Base-by-base conservation (phyloP, 2,888 invertebrate genomes). In the Patella pellucida region DNA sequence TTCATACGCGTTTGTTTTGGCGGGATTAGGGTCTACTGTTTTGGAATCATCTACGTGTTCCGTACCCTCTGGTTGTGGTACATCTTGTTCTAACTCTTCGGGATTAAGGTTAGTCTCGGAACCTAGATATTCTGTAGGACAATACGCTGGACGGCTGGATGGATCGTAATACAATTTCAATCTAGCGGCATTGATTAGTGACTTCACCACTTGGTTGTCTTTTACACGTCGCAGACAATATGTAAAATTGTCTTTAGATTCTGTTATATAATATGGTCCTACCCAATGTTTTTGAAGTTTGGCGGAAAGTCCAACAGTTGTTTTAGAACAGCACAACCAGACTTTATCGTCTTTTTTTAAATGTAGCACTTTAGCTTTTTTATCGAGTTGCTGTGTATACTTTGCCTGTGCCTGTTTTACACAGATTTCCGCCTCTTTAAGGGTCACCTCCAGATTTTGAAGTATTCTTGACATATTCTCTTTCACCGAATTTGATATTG, bases 121-220 rank as follows among this genome's bases (percentile, higher is more conserved):
- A 41, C 41, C 41, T 41, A 41, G 9, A 41, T 41, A 41, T 41
- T 41, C 41, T 41, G 41, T 41, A 23, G 19, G 62, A 62, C 2
- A 23, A 62, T 62, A 23, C 12, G 23, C 23, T 62, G 62, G 62
- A 0, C 62, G 19, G 23, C 12, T 62, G 19, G 19, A 11, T 0
- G 62, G 62, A 62, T 62, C 23, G 23, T 62, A 12, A 52, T 75
- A 75, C 2, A 16, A 2, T 72, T 71, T 78, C 9, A 78, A 70
- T 3, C 75, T 27, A 27, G 69, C 16, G 15, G 77, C 79, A 79
- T 79, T 76, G 41, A 79, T 69, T 56, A 79, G 23, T 5, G 69
- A 69, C n/a, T 75, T 75, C 5, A 62, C 19, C 11, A 11, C 12
- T 15, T 16, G 9, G 11, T 62, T 23, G 15, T 62, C 62, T 16